Percentiles rank a stretch among this genome's conserved stretches.
Conservation (phyloP, 1,140 invertebrate species). For the Caenorhabditis latens region DNA sequence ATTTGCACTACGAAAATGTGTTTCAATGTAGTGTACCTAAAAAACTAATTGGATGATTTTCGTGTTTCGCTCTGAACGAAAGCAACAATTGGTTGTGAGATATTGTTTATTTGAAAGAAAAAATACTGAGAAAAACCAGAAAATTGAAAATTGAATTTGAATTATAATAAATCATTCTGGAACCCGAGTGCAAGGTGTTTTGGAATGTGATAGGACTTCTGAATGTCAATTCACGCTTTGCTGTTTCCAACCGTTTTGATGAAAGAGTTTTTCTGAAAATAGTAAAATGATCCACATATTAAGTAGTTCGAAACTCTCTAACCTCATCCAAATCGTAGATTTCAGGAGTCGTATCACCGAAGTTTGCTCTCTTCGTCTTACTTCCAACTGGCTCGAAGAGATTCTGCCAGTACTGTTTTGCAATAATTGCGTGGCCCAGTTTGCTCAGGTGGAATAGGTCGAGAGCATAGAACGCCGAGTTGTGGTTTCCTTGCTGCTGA, state of each 20-base stretch:
- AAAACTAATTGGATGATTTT: too few species aligned
- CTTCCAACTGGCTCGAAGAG: constrained; percentile 52
- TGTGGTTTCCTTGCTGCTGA: constrained; percentile 38
- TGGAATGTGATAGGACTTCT: too few species aligned
- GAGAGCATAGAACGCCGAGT: constrained; percentile 29
- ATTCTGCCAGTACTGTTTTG: constrained; percentile 49
- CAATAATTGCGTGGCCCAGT: constrained; percentile 43
- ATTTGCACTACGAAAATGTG: too few species aligned
- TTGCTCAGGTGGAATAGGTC: constrained; percentile 54
- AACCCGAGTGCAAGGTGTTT: too few species aligned
- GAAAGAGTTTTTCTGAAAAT: constrained; percentile 30
- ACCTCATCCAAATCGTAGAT: constrained; percentile 13
- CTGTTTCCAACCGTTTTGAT: constrained; percentile 56
- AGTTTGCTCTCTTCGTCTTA: constrained; percentile 37
- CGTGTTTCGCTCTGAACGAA: too few species aligned
- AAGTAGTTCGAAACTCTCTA: too few species aligned
- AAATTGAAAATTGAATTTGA: too few species aligned
- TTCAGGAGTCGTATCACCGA: not conserved
- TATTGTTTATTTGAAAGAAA: too few species aligned
- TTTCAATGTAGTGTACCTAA: too few species aligned
- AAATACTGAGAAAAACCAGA: too few species aligned
- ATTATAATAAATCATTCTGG: too few species aligned
- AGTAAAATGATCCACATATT: not conserved
- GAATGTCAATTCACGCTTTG: not conserved
- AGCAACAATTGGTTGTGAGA: too few species aligned